Evolutionary conservation across 2,888 invertebrate genomes (phyloP).

Genomic region (Coenonympha arcania): DNA sequence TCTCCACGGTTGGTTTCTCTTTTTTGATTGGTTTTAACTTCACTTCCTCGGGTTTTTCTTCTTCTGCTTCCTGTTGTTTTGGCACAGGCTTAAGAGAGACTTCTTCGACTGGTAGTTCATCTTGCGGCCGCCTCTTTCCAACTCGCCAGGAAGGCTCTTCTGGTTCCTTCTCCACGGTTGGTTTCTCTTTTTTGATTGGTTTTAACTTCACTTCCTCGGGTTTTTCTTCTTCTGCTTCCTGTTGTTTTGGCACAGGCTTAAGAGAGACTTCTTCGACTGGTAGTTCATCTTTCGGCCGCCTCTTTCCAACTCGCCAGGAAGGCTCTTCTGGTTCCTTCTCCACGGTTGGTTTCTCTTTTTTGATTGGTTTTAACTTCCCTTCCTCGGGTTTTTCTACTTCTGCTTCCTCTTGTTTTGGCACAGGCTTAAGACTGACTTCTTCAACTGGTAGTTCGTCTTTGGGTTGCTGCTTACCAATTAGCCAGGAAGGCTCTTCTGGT

Average conservation of each 20-base stretch:
- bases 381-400: constrained; percentile 33
- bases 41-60: no score
- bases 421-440: background rate
- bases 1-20: no score
- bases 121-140: no score
- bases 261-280: constrained; percentile 48
- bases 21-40: no score
- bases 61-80: no score
- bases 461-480: constrained; percentile 37
- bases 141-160: no score
- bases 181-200: constrained; percentile 41
- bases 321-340: no score
- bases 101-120: no score
- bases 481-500: constrained; percentile 45
- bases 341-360: constrained; percentile 35
- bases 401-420: constrained; percentile 17
- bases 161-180: no score
- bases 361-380: constrained; percentile 38
- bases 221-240: constrained; percentile 42
- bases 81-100: no score
- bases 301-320: constrained; percentile 59
- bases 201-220: constrained; percentile 57
- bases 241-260: constrained; percentile 25
- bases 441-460: constrained; percentile 46
- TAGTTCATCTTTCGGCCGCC: constrained; percentile 22